Evolutionary conservation across 30 jellyfish, hydroid and myxozoan species (phyloP).

Genomic region (Pseudorhiza aurosa): DNA sequence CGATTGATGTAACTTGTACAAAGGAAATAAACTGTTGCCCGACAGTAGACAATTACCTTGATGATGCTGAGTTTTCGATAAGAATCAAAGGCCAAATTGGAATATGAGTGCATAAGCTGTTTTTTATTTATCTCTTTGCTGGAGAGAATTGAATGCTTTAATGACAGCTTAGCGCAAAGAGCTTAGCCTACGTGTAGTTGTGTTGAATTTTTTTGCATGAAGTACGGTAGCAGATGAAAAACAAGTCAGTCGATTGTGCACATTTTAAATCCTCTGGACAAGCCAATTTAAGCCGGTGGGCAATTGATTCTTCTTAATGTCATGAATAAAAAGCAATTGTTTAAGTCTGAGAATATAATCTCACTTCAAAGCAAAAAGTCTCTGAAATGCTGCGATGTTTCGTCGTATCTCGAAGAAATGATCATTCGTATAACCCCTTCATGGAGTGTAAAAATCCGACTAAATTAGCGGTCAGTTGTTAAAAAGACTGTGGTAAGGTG

Average conservation of each 20-base stretch:
- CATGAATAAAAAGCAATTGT: slow-evolving; percentile 12
- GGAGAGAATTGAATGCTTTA: neutral
- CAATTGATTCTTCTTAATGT: neutral
- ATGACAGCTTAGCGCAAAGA: neutral
- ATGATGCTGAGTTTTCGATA: neutral
- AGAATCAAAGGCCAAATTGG: slow-evolving; percentile 1
- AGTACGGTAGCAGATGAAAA: neutral
- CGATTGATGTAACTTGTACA: neutral
- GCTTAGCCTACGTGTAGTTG: slow-evolving; percentile 13
- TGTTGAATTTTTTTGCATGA: neutral
- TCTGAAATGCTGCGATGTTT: slow-evolving; percentile 9
- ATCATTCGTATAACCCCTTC: neutral
- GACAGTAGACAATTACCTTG: neutral
- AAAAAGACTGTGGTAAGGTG: slow-evolving; percentile 7
- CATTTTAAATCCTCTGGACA: neutral
- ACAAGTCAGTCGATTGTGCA: slow-evolving; percentile 20
- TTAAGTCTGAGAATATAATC: slow-evolving; percentile 4
- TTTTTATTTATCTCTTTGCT: neutral
- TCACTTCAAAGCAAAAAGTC: neutral
- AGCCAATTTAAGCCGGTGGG: slow-evolving; percentile 8
- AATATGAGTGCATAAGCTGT: neutral
- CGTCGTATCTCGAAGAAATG: neutral
- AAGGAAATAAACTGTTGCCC: slow-evolving; percentile 1
- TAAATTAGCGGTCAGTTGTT: neutral
- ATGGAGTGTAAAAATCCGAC: neutral